These are phyloP conservation scores for Trachelus troglodyta DNA, from an alignment of 2,888 invertebrate species.

Conservation along the genomic window DNA sequence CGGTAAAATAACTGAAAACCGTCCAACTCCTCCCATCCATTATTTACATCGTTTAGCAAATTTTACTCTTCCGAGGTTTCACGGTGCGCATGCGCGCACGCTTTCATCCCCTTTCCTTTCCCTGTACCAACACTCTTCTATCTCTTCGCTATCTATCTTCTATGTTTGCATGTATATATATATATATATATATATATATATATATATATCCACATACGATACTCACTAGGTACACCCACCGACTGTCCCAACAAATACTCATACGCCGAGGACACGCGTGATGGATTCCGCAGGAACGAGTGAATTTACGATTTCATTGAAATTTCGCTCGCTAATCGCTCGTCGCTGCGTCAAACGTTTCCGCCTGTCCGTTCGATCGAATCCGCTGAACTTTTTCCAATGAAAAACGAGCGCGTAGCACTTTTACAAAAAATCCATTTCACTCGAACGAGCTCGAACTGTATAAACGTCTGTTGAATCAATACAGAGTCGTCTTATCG, in stretches of 20 bases:
- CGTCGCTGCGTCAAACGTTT: conserved; percentile 1
- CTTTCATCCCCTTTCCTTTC: background rate
- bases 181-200: too few relatives aligned
- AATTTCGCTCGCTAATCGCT: conserved; percentile 56
- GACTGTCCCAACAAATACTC: background rate
- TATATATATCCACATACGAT: background rate
- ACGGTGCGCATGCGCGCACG: conserved; percentile 16
- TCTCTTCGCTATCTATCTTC: background rate
- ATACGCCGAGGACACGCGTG: conserved; percentile 6
- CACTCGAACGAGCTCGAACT: background rate
- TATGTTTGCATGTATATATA: background rate
- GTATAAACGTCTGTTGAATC: background rate
- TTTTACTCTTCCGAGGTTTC: conserved; percentile 49
- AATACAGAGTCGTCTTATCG: background rate
- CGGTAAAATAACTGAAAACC: conserved; percentile 61
- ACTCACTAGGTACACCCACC: background rate
- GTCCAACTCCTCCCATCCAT: conserved; percentile 57
- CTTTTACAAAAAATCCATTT: background rate
- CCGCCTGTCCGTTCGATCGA: background rate
- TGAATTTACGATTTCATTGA: conserved; percentile 57
- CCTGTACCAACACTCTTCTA: background rate
- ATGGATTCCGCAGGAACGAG: conserved; percentile 11
- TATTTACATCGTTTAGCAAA: conserved; percentile 64
- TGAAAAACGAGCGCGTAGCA: background rate
- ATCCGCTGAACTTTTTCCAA: background rate